These are phyloP conservation scores for Callipepla squamata DNA, from an alignment of 2,113 vertebrate genomes.

Conservation along the genomic window DNA sequence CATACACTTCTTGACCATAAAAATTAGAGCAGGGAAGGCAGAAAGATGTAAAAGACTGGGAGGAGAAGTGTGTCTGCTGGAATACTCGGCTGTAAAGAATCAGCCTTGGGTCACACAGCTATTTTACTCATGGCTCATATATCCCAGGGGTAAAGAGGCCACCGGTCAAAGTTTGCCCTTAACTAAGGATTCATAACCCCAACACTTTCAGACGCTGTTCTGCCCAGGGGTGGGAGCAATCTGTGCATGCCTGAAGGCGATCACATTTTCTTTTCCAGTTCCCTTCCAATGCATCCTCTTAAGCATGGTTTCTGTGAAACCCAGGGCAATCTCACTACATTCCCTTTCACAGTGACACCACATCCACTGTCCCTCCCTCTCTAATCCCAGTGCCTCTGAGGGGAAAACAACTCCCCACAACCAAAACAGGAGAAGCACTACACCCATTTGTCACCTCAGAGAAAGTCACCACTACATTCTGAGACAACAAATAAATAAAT, in stretches of 20 bases:
- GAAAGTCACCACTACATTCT: not conserved
- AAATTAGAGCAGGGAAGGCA: not conserved
- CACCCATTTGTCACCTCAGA: not conserved
- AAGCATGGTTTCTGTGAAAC: not conserved
- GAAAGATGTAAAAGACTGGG: not conserved
- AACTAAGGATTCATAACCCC: not conserved
- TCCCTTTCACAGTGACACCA: not conserved
- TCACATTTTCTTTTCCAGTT: not conserved
- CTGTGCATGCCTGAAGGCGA: not conserved
- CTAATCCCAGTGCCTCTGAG: not conserved
- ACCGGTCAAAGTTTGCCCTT: not conserved
- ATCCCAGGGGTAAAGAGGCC: not conserved
- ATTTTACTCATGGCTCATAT: not conserved
- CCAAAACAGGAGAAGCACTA: not conserved
- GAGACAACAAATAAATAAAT: not conserved
- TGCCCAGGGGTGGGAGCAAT: not conserved
- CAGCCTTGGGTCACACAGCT: not conserved
- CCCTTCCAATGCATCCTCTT: not conserved
- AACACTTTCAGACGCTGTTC: not conserved
- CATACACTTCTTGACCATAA: not conserved
- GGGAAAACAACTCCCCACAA: not conserved
- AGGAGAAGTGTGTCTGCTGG: not conserved
- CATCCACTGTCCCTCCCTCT: not conserved
- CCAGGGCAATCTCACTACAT: not conserved
- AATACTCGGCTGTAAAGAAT: not conserved